A percentile compares a stretch with the other conserved stretches of the same genome.
These are phyloP conservation scores for Craterocephalus amniculus DNA, from an alignment of 2,797 vertebrate species.

Conservation along the genomic window DNA sequence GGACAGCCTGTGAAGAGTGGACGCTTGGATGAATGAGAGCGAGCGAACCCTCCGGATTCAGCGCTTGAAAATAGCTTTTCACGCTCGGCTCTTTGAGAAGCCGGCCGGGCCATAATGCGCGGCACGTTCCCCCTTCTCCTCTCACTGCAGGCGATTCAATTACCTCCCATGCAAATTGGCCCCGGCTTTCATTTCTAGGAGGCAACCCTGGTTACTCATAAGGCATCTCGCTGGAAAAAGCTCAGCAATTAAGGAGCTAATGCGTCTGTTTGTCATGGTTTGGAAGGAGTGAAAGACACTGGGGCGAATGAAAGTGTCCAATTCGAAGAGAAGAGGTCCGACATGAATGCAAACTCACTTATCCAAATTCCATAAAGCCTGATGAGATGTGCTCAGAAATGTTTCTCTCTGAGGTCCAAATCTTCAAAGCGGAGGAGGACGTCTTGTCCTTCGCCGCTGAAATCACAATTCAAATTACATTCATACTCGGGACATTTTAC, in stretches of 20 bases:
- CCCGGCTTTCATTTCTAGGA: slow-evolving; percentile 77
- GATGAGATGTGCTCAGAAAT: slow-evolving; percentile 54
- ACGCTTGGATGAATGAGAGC: slow-evolving; percentile 63
- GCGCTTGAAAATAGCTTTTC: slow-evolving; percentile 67
- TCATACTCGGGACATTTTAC: slow-evolving; percentile 18
- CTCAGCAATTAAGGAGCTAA: slow-evolving; percentile 79
- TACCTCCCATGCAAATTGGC: slow-evolving; percentile 80
- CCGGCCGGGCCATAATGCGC: slow-evolving; percentile 65
- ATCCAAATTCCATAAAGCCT: slow-evolving; percentile 60
- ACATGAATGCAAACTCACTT: slow-evolving; percentile 59
- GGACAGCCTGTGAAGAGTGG: slow-evolving; percentile 60
- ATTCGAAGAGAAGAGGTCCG: slow-evolving; percentile 44
- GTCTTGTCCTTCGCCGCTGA: slow-evolving; percentile 18
- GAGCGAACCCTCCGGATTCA: slow-evolving; percentile 63
- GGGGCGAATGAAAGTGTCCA: slow-evolving; percentile 65
- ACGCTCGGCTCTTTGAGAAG: slow-evolving; percentile 62
- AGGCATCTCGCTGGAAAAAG: slow-evolving; percentile 75
- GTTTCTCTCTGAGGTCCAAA: slow-evolving; percentile 41
- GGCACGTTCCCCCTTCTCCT: slow-evolving; percentile 49
- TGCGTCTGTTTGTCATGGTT: slow-evolving; percentile 78
- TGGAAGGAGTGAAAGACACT: slow-evolving; percentile 61
- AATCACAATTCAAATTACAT: slow-evolving; percentile 48
- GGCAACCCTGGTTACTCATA: slow-evolving; percentile 73
- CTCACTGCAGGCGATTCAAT: slow-evolving; percentile 78
- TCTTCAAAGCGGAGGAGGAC: slow-evolving; percentile 35